Conservation (phyloP, 2,113 vertebrate genomes). For the Galbula dea region DNA sequence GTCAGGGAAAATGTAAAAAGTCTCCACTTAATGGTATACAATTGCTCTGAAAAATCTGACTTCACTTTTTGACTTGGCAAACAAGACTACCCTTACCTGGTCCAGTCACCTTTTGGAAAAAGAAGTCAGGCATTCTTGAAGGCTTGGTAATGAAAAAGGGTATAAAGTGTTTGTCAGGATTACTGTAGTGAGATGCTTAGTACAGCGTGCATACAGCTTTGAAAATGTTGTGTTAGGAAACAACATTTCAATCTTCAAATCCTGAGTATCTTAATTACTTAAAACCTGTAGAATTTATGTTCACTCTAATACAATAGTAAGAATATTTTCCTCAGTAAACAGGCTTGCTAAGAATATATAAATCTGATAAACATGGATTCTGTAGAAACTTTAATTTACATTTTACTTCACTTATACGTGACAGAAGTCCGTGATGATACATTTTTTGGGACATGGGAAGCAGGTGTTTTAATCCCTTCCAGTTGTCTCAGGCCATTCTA, state of each 20-base stretch:
- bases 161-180: neutral
- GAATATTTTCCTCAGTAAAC: slow-evolving; percentile 41
- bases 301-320: neutral
- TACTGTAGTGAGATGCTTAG: slow-evolving; percentile 6
- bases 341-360: slow-evolving; percentile 4
- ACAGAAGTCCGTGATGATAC: neutral
- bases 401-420: slow-evolving; percentile 1
- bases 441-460: neutral
- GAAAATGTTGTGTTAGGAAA: neutral
- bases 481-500: neutral
- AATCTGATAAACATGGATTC: slow-evolving; percentile 21
- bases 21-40: neutral
- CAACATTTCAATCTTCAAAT: slow-evolving; percentile 30
- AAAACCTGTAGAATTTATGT: slow-evolving; percentile 9
- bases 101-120: neutral
- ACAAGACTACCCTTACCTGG: neutral
- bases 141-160: neutral
- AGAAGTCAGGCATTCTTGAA: neutral
- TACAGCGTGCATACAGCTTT: slow-evolving; percentile 9
- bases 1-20: neutral
- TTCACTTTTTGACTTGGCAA: slow-evolving; percentile 20
- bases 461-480: neutral
- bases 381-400: slow-evolving; percentile 17
- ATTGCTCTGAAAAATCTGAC: neutral
- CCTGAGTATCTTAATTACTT: slow-evolving; percentile 32